These are phyloP conservation scores for Xestobium rufovillosum DNA, from an alignment of 2,888 invertebrate genomes.

Conservation along the genomic window DNA sequence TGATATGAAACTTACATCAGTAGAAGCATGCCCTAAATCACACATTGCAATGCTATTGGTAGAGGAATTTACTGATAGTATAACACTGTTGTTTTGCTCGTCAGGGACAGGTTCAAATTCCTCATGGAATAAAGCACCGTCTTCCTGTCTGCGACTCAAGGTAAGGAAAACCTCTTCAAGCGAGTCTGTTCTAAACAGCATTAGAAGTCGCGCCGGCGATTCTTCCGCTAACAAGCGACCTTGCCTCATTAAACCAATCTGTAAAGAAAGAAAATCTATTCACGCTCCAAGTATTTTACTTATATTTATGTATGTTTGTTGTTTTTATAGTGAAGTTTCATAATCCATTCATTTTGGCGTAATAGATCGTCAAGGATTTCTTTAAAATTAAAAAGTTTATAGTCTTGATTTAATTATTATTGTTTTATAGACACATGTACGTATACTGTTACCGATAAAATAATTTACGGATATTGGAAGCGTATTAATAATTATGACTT, in stretches of 20 bases:
- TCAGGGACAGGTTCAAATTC: conserved; percentile 10
- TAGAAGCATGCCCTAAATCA: conserved; percentile 26
- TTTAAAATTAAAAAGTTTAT: too few relatives aligned
- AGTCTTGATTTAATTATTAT: too few relatives aligned
- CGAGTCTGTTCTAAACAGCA: conserved; percentile 59
- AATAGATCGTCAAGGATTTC: too few relatives aligned
- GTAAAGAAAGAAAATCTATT: conserved; percentile 17
- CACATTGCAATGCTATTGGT: conserved; percentile 13
- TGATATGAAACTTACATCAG: conserved; percentile 24
- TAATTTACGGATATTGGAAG: too few relatives aligned
- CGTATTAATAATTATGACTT: too few relatives aligned
- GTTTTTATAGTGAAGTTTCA: background rate
- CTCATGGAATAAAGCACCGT: conserved; percentile 35
- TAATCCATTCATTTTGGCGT: background rate
- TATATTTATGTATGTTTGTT: conserved; percentile 3
- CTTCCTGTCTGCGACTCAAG: conserved; percentile 59
- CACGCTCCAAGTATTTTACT: background rate
- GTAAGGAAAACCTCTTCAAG: conserved; percentile 85
- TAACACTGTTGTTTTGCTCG: conserved; percentile 7
- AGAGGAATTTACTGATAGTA: conserved; percentile 11
- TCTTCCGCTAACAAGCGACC: conserved; percentile 82
- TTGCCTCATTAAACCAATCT: conserved; percentile 87
- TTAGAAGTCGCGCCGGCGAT: conserved; percentile 64
- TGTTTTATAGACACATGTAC: too few relatives aligned
- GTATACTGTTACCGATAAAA: too few relatives aligned